These are phyloP conservation scores for Invenusta paracnida DNA, from an alignment of 2,888 invertebrate genomes.

Conservation along the genomic window DNA sequence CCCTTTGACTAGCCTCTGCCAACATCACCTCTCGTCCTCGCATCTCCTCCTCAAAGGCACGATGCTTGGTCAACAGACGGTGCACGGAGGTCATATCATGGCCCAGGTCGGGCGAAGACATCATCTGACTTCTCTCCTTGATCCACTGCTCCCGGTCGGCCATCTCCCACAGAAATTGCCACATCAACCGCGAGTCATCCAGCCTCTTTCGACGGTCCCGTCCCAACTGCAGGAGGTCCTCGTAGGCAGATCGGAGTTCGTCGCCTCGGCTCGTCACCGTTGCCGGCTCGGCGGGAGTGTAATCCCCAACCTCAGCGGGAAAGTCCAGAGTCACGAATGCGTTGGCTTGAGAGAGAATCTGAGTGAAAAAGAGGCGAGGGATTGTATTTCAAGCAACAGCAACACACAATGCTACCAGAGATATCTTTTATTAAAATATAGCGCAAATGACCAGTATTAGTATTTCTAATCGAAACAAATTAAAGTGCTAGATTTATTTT, in stretches of 20 bases:
- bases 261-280: constrained; percentile 89
- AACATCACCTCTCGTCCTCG: constrained; percentile 15
- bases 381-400: neutral
- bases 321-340: constrained; percentile 61
- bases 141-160: constrained; percentile 75
- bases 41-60: constrained; percentile 81
- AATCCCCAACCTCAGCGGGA: constrained; percentile 66
- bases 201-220: constrained; percentile 78
- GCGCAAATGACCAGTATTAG: no score
- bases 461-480: no score
- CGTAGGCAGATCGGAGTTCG: constrained; percentile 86
- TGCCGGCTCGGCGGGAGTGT: constrained; percentile 90
- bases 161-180: constrained; percentile 99
- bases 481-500: no score
- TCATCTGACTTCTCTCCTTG: constrained; percentile 76
- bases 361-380: neutral
- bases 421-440: no score
- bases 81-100: constrained; percentile 96
- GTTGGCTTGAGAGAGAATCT: neutral
- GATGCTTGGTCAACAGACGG: constrained; percentile 89
- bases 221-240: constrained; percentile 87
- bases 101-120: constrained; percentile 92
- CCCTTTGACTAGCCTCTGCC: constrained; percentile 32
- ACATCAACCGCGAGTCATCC: constrained; percentile 91
- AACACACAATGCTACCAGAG: neutral